phyloP scores from a whole-genome alignment of 2,113 vertebrate genomes.

The Dolichallabes microphthalmus region DNA sequence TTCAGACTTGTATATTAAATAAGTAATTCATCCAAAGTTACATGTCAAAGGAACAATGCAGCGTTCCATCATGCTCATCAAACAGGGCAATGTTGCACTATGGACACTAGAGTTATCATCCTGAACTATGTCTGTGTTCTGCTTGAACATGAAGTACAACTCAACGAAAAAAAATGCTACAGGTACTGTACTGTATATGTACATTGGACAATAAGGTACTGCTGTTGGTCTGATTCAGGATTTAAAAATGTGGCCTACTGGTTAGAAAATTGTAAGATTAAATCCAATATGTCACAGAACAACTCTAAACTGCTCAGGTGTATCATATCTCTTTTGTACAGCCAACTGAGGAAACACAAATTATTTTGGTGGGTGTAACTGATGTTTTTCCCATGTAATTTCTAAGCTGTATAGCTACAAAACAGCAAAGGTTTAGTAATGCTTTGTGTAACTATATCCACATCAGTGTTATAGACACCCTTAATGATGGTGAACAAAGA shows the following conservation, averaged over 20 bases:
- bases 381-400: background rate
- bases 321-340: background rate
- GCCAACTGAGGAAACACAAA: background rate
- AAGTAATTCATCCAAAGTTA: background rate
- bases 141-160: background rate
- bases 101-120: background rate
- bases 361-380: background rate
- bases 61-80: background rate
- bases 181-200: background rate
- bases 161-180: background rate
- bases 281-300: background rate
- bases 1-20: background rate
- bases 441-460: background rate
- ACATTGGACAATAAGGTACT: background rate
- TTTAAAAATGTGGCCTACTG: background rate
- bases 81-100: background rate
- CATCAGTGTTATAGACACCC: background rate
- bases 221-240: background rate
- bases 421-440: background rate
- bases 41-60: background rate
- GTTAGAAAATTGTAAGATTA: background rate
- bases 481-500: background rate
- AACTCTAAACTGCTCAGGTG: background rate
- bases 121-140: background rate
- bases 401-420: background rate